Conservation (phyloP, 2,797 vertebrate genomes). For the Cirrhinus mrigala region DNA sequence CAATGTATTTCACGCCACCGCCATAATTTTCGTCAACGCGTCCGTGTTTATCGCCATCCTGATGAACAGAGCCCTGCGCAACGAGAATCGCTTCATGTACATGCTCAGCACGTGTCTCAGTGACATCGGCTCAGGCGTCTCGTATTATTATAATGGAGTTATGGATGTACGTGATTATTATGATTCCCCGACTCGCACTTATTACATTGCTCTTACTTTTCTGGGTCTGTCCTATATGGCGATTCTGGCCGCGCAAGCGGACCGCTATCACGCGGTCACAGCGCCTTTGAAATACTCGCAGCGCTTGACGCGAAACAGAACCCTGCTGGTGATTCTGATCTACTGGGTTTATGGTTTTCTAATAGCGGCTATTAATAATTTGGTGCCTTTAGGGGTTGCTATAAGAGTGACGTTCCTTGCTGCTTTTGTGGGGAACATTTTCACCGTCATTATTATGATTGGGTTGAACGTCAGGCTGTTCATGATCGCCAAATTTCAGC, state of each 20-base stretch:
- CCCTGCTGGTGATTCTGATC: slow-evolving; percentile 70
- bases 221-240: slow-evolving; percentile 82
- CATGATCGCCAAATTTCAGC: slow-evolving; percentile 77
- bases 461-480: slow-evolving; percentile 78
- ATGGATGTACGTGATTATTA: slow-evolving; percentile 75
- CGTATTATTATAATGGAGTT: slow-evolving; percentile 79
- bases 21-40: slow-evolving; percentile 75
- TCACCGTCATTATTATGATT: slow-evolving; percentile 78
- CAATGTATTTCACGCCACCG: slow-evolving; percentile 67
- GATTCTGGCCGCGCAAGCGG: slow-evolving; percentile 80
- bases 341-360: slow-evolving; percentile 80
- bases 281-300: slow-evolving; percentile 76
- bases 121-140: slow-evolving; percentile 79
- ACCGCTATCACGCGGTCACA: slow-evolving; percentile 78
- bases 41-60: slow-evolving; percentile 76
- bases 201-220: slow-evolving; percentile 75
- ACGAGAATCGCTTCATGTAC: slow-evolving; percentile 83
- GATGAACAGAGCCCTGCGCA: slow-evolving; percentile 72
- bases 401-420: slow-evolving; percentile 69
- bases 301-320: slow-evolving; percentile 74
- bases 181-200: slow-evolving; percentile 73
- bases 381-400: slow-evolving; percentile 68
- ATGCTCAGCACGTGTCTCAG: slow-evolving; percentile 84
- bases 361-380: slow-evolving; percentile 72
- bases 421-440: slow-evolving; percentile 73